Base-by-base conservation (phyloP, 2,113 vertebrate genomes). In the Tachuris rubrigastra region DNA sequence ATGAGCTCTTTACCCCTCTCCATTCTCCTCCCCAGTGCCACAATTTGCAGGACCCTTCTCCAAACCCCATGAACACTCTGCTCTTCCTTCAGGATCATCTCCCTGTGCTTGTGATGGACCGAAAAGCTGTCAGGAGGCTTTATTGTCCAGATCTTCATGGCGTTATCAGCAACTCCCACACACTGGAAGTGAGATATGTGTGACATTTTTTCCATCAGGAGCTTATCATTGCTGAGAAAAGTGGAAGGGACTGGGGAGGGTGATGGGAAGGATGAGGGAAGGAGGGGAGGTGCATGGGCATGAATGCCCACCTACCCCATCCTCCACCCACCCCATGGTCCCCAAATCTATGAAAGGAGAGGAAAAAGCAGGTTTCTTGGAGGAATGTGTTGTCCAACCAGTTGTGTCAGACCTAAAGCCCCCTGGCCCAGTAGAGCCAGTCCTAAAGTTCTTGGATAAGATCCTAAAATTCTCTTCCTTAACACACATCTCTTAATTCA, bases 121-220 rank as follows among this genome's bases (percentile, higher is more conserved):
- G 8, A 0, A 93, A 90, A 96, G 85, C 93, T 96, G 96, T 95
- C 96, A 96, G 78, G 71, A 96, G 79, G 52, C 63, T 94, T 95
- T 78, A 97, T 89, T 97, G 49, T 97, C 93, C 96, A 97, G 93
- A 96, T 93, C 85, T 87, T 84, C 3, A 0, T 1, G 2, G 14
- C 0, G 2, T 90, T 97, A 97, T 97, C 97, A 91, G 91, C 0
- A 0, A 91, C 96, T 97, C 96, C 91, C 89, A 96, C 96, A 75
- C 95, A 52, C 84, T 94, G 95, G 96, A 97, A 97, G 76, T 96
- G 94, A 97, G 96, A 92, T 96, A 96, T 90, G 92, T 46, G 37
- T 93, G 91, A 97, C 87, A 82, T 94, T 95, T 97, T 97, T 96
- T 93, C 97, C 96, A 87, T 90, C 7, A 1, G 0, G 4, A 85